Conservation (phyloP, 2,113 vertebrate species). For the Corythornis cristatus region DNA sequence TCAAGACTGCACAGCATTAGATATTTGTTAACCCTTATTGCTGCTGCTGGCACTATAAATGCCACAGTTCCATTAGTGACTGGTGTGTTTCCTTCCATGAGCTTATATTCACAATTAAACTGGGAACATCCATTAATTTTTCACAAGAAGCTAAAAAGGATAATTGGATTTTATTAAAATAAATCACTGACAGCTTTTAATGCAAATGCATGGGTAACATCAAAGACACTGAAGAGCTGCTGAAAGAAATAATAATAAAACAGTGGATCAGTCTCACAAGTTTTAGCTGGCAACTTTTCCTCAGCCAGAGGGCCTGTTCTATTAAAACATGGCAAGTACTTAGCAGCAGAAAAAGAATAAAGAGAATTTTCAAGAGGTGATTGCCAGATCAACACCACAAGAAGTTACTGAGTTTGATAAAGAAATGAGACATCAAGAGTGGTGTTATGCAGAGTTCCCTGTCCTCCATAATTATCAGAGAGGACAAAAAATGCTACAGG, state of each 20-base stretch:
- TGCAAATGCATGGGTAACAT: constrained; percentile 29
- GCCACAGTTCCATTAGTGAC: background rate
- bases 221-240: constrained; percentile 21
- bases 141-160: background rate
- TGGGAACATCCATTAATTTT: constrained; percentile 15
- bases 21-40: background rate
- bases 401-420: constrained; percentile 13
- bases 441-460: background rate
- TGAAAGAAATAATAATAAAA: constrained; percentile 52
- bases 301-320: constrained; percentile 44
- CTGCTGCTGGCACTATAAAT: background rate
- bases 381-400: constrained; percentile 19
- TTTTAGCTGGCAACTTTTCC: background rate
- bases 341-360: constrained; percentile 43
- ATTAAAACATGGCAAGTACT: constrained; percentile 16
- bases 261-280: background rate
- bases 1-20: background rate
- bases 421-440: constrained; percentile 1
- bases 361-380: constrained; percentile 55
- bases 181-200: constrained; percentile 27
- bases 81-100: background rate
- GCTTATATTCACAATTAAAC: background rate
- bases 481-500: background rate
- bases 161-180: constrained; percentile 40
- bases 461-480: background rate